Base-by-base conservation (phyloP, 2,888 invertebrate species). In the Eretmocerus hayati region DNA sequence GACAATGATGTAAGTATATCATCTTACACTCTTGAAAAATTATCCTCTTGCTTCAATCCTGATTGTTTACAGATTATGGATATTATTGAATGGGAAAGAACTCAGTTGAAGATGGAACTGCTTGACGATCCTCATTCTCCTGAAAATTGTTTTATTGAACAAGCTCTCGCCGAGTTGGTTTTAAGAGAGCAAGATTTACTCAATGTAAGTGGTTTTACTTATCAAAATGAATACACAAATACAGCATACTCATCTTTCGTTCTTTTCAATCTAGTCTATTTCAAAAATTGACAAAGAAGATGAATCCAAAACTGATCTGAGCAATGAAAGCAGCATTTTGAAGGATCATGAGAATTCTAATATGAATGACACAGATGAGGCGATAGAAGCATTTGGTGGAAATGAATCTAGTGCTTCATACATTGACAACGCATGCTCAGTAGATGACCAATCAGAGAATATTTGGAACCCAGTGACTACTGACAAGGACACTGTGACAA, bases 61-160 rank as follows among this genome's bases (percentile, higher is more conserved):
- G n/a, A n/a, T n/a, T n/a, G n/a, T n/a, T n/a, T n/a, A n/a, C n/a
- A 84, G 81, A 77, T 87, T 35, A 72, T 79, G 62, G 73, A 79
- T 42, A 86, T 93, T 49, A 78, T 92, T 54, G 78, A 83, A 52
- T 76, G 83, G 42, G 94, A 95, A 72, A 77, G 80, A 46, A 66
- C 68, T 4, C 82, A 83, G 64, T 73, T 84, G 44, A 60, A 66
- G 32, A 13, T 60, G 2, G 75, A 76, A 52, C 62, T 81, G 58
- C 61, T 62, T 4, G 81, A 82, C 42, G 84, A 85, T 65, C 81
- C 82, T 58, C 80, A 83, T 56, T 83, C 83, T 61, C 87, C 91
- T 2, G 94, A 95, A 74, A 80, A 83, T 62, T 83, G 87, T 59
- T 95, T 88, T 64, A 81, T 93, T 56, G 84, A 92, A 65, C 82